Conservation (phyloP, 2,888 invertebrate genomes). For the Rosalia funebris region DNA sequence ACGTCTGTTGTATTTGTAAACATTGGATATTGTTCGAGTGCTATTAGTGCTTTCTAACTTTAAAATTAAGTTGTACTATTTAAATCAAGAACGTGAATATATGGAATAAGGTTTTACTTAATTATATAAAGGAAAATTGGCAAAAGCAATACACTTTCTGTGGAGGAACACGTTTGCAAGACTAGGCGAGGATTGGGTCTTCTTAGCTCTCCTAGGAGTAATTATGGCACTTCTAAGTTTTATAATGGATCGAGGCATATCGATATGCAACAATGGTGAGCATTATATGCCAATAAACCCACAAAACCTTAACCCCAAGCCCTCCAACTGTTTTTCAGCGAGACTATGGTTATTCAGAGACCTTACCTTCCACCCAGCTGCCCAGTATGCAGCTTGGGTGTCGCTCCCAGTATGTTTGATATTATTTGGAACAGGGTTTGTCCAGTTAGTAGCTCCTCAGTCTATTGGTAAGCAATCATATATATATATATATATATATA, state of each 20-base stretch:
- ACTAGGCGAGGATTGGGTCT: conserved; percentile 96
- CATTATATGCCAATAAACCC: neutral
- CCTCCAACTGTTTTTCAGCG: too few species aligned
- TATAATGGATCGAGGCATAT: conserved; percentile 92
- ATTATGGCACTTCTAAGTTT: conserved; percentile 94
- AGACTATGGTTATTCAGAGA: conserved; percentile 93
- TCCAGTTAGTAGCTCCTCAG: conserved; percentile 95
- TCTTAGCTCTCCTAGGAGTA: conserved; percentile 89
- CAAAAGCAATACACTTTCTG: conserved; percentile 71
- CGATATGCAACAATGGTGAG: conserved; percentile 76
- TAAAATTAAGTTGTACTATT: too few species aligned
- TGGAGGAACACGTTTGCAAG: conserved; percentile 90
- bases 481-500: too few species aligned
- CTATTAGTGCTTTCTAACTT: too few species aligned
- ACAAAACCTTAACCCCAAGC: too few species aligned
- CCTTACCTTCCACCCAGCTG: conserved; percentile 81
- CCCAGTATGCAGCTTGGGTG: conserved; percentile 94
- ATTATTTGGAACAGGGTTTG: conserved; percentile 94
- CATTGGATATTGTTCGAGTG: too few species aligned
- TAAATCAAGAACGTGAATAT: too few species aligned
- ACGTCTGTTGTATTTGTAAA: too few species aligned
- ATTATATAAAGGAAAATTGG: conserved; percentile 62
- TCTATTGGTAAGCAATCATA: conserved; percentile 83
- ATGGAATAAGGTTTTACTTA: too few species aligned
- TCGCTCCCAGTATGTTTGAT: conserved; percentile 90